These are phyloP conservation scores for Lutjanus argentimaculatus DNA, from an alignment of 2,797 vertebrate species.

Conservation along the genomic window DNA sequence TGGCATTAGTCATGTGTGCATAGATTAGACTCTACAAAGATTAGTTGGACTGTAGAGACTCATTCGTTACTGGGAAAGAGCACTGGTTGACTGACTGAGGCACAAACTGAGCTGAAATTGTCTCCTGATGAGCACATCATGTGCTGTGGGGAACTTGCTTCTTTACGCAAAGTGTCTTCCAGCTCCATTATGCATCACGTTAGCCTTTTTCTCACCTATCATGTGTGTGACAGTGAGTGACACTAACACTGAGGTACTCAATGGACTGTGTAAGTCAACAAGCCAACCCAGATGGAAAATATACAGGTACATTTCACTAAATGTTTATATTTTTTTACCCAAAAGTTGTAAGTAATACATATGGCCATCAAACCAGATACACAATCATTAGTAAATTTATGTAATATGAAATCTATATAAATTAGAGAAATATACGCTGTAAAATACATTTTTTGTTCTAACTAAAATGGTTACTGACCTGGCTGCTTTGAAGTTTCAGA, in stretches of 20 bases:
- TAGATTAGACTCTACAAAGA: constrained; percentile 10
- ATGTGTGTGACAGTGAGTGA: neutral
- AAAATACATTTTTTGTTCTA: no score
- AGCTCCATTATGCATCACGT: constrained; percentile 17
- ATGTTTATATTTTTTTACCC: no score
- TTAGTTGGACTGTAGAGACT: neutral
- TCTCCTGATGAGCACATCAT: constrained; percentile 31
- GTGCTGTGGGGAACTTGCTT: constrained; percentile 18
- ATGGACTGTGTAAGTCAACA: neutral
- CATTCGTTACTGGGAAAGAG: constrained; percentile 4
- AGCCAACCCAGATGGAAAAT: neutral
- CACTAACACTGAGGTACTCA: neutral
- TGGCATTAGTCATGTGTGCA: neutral
- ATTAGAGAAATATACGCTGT: no score
- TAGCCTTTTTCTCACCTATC: neutral
- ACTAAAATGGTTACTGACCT: no score
- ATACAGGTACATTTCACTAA: no score
- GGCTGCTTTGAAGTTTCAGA: no score
- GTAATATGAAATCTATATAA: no score
- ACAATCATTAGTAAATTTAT: no score
- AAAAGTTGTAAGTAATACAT: no score
- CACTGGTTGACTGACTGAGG: constrained; percentile 2
- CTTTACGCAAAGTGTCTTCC: constrained; percentile 7
- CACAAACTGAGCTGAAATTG: constrained; percentile 18
- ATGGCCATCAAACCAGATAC: no score